These are phyloP conservation scores for Nannobrachium achirus DNA, from an alignment of 2,113 vertebrate genomes.

Conservation along the genomic window DNA sequence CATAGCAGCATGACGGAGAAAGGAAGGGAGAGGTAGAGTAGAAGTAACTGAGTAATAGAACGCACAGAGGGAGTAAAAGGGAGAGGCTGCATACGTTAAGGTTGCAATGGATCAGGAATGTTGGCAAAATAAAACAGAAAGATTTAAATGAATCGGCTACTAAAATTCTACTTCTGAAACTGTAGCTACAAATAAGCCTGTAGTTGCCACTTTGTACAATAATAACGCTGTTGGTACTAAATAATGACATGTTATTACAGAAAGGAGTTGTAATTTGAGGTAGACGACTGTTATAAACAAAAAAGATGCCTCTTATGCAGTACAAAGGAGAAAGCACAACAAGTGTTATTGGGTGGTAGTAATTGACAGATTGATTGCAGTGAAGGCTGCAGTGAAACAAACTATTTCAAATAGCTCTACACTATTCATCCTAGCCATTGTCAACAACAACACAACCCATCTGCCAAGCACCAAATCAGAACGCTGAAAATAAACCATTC, in stretches of 20 bases:
- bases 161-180: no score
- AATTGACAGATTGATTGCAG: constrained; percentile 11
- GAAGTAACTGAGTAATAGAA: background rate
- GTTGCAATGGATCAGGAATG: background rate
- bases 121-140: background rate
- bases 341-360: background rate
- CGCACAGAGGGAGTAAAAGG: background rate
- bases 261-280: no score
- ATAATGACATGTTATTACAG: background rate
- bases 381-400: constrained; percentile 15
- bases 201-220: no score
- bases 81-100: background rate
- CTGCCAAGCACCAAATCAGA: background rate
- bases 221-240: no score
- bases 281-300: no score
- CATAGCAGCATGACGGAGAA: background rate
- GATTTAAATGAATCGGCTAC: background rate
- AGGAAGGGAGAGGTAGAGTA: background rate
- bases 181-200: no score
- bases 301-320: background rate
- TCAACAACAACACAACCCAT: background rate
- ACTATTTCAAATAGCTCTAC: constrained; percentile 11
- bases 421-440: background rate
- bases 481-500: background rate
- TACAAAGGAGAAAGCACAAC: background rate